Evolutionary conservation across 2,888 invertebrate genomes (phyloP).

Genomic region (Euclidia mi): DNA sequence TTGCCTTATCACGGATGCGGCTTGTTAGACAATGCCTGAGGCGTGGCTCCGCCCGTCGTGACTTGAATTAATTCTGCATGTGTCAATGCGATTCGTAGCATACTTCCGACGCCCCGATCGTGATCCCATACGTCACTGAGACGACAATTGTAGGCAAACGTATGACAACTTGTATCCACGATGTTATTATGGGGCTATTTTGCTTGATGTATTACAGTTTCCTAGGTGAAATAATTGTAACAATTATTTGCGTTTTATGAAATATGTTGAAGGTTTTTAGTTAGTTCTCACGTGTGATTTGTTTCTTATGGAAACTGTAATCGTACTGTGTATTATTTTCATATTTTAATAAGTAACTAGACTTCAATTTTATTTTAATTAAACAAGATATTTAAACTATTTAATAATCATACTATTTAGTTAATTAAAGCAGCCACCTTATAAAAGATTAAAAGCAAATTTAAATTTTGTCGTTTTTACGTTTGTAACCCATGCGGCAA

Average conservation of each 20-base stretch:
- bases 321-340: too few species aligned
- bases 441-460: too few species aligned
- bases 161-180: constrained; percentile 37
- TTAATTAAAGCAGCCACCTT: too few species aligned
- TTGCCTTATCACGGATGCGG: constrained; percentile 77
- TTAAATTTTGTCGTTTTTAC: too few species aligned
- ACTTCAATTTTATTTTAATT: too few species aligned
- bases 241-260: constrained; percentile 6
- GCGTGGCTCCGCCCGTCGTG: constrained; percentile 82
- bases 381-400: too few species aligned
- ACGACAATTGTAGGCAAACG: constrained; percentile 45
- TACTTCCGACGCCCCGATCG: constrained; percentile 79
- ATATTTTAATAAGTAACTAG: too few species aligned
- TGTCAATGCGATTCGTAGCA: constrained; percentile 76
- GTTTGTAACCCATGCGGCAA: too few species aligned
- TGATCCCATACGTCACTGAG: constrained; percentile 62
- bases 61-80: constrained; percentile 82
- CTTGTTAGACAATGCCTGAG: constrained; percentile 80
- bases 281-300: too few species aligned
- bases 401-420: too few species aligned
- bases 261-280: too few species aligned
- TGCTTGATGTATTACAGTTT: constrained; percentile 34
- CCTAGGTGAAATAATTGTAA: constrained; percentile 44
- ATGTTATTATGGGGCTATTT: constrained; percentile 43
- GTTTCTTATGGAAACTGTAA: too few species aligned